These are phyloP conservation scores for Periparus ater DNA, from an alignment of 2,797 vertebrate genomes.

Conservation along the genomic window DNA sequence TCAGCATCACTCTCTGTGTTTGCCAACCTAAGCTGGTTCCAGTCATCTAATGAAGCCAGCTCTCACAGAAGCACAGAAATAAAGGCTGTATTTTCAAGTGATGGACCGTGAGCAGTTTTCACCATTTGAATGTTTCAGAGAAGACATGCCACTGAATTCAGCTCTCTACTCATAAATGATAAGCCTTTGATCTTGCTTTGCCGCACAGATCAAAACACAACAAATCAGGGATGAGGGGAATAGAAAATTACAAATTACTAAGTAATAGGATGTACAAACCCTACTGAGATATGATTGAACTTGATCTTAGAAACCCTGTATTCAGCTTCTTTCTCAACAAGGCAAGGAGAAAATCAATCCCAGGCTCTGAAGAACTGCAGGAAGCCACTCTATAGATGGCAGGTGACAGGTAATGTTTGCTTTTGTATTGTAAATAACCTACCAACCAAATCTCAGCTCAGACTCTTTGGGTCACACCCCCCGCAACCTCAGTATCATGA, in stretches of 20 bases:
- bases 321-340: neutral
- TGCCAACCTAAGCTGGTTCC: neutral
- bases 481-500: neutral
- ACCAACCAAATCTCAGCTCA: neutral
- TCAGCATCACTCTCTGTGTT: neutral
- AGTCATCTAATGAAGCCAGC: neutral
- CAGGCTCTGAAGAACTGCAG: neutral
- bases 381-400: neutral
- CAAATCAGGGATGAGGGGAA: neutral
- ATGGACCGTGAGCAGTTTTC: neutral
- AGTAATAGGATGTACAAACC: neutral
- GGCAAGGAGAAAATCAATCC: neutral
- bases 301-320: neutral
- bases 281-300: neutral
- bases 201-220: neutral
- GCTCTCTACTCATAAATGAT: neutral
- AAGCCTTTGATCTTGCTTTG: neutral
- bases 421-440: neutral
- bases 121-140: neutral
- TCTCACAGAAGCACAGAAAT: neutral
- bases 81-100: neutral
- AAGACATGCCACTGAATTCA: neutral
- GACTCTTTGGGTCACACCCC: neutral
- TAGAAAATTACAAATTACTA: neutral
- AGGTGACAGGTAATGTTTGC: neutral